A percentile compares a stretch with the other conserved stretches of the same genome.
Conservation (phyloP, 2,113 vertebrate genomes). For the Chunga burmeisteri region DNA sequence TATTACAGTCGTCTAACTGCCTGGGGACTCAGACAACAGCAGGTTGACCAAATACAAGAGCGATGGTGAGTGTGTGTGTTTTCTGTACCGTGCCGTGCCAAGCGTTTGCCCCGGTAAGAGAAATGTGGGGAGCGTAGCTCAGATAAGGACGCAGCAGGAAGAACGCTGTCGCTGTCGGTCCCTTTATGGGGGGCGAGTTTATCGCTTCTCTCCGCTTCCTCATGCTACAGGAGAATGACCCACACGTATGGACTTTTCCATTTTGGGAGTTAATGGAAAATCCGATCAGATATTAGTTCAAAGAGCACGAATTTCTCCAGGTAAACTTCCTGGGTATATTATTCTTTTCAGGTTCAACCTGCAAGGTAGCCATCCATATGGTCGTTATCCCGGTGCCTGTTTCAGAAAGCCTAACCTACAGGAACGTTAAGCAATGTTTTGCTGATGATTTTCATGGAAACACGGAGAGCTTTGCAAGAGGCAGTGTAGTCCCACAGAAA, state of each 20-base stretch:
- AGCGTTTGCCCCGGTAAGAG: background rate
- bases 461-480: background rate
- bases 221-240: background rate
- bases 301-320: background rate
- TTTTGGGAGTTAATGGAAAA: background rate
- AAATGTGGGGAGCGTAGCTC: background rate
- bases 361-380: background rate
- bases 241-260: background rate
- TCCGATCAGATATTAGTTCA: background rate
- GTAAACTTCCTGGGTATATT: background rate
- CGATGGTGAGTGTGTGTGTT: conserved; percentile 52
- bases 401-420: background rate
- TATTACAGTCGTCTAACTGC: conserved; percentile 36
- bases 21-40: background rate
- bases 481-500: background rate
- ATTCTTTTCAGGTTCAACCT: background rate
- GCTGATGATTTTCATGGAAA: background rate
- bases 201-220: background rate
- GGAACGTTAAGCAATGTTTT: background rate
- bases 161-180: background rate
- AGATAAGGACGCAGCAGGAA: conserved; percentile 11
- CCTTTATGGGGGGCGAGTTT: background rate
- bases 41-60: background rate
- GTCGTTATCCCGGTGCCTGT: background rate
- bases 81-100: background rate